phyloP scores from a whole-genome alignment of 30 jellyfish, hydroid and myxozoan species.

The Mastigias papua region DNA sequence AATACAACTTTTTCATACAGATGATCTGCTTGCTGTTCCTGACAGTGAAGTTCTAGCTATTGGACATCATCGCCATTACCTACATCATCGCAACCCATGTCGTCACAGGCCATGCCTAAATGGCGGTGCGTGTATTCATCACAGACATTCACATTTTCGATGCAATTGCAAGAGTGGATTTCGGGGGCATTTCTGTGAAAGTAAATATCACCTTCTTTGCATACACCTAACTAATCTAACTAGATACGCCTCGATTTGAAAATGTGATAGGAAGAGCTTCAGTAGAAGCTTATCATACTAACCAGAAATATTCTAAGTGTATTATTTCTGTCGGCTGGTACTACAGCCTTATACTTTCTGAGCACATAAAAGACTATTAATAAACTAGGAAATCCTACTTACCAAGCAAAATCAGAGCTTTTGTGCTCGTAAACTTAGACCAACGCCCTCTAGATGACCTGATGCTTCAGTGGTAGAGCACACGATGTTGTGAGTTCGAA shows the following conservation, averaged over 20 bases:
- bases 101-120: constrained; percentile 81
- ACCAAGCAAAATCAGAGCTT: too few relatives aligned
- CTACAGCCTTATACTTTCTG: too few relatives aligned
- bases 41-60: not conserved
- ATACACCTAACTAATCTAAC: not conserved
- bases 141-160: constrained; percentile 61
- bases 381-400: too few relatives aligned
- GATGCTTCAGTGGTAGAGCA: too few relatives aligned
- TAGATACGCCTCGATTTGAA: not conserved
- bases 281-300: too few relatives aligned
- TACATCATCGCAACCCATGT: constrained; percentile 78
- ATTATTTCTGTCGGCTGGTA: too few relatives aligned
- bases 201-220: constrained; percentile 56
- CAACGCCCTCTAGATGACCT: too few relatives aligned
- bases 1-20: not conserved
- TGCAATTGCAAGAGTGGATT: constrained; percentile 87
- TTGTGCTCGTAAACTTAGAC: too few relatives aligned
- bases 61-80: constrained; percentile 38
- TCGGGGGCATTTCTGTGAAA: constrained; percentile 95
- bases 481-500: too few relatives aligned
- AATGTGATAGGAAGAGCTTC: too few relatives aligned
- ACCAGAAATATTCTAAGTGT: too few relatives aligned
- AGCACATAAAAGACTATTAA: too few relatives aligned
- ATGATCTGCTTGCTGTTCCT: constrained; percentile 4
- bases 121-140: constrained; percentile 83